A percentile compares a stretch with the other conserved stretches of the same genome.
Conservation (phyloP, 1,140 invertebrate species). For the Melipona quadrifasciata region DNA sequence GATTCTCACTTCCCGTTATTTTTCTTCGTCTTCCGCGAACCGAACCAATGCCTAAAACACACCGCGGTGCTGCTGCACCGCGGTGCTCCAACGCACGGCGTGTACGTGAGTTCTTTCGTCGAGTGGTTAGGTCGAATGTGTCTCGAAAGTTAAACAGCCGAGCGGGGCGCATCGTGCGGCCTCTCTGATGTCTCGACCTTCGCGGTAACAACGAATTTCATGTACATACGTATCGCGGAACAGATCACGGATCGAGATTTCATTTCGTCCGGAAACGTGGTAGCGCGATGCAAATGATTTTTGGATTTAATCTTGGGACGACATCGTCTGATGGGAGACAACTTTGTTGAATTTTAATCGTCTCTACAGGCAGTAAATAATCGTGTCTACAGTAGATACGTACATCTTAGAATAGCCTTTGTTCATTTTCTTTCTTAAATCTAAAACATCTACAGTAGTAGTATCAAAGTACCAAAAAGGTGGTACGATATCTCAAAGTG, state of each 20-base stretch:
- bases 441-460: too few relatives aligned
- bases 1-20: not conserved
- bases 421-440: too few relatives aligned
- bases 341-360: too few relatives aligned
- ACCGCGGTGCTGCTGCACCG: not conserved
- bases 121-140: conserved; percentile 49
- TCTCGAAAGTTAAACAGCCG: conserved; percentile 44
- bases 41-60: not conserved
- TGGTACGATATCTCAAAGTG: too few relatives aligned
- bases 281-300: not conserved
- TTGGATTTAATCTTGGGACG: not conserved
- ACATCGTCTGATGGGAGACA: too few relatives aligned
- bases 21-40: not conserved
- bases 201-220: conserved; percentile 16
- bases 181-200: conserved; percentile 37
- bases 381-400: too few relatives aligned
- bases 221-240: conserved; percentile 33
- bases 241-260: conserved; percentile 46
- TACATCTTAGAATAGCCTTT: too few relatives aligned
- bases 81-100: too few relatives aligned
- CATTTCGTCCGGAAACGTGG: conserved; percentile 2
- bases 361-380: too few relatives aligned
- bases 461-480: too few relatives aligned
- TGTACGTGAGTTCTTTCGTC: not conserved
- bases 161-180: not conserved